These are phyloP conservation scores for Esox masquinongy DNA, from an alignment of 2,797 vertebrate genomes.

Conservation along the genomic window DNA sequence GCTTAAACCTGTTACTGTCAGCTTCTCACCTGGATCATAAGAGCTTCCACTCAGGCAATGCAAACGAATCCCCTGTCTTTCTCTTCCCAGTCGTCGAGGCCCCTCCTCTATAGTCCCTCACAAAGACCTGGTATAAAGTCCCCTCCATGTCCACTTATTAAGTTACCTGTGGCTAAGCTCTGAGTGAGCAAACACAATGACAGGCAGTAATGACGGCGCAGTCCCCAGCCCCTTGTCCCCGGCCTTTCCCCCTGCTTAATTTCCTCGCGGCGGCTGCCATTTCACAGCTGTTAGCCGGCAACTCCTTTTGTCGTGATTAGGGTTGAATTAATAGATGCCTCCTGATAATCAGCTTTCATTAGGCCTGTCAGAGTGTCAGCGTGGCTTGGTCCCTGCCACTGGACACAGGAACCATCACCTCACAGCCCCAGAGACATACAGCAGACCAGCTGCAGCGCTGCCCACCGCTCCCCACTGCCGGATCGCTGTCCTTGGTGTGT, in stretches of 20 bases:
- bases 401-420: constrained; percentile 68
- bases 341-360: constrained; percentile 82
- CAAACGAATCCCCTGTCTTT: constrained; percentile 75
- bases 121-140: constrained; percentile 66
- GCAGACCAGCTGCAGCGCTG: constrained; percentile 29
- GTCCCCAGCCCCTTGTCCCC: constrained; percentile 72
- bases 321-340: constrained; percentile 79
- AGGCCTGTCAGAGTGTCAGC: constrained; percentile 72
- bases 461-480: constrained; percentile 49
- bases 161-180: constrained; percentile 80
- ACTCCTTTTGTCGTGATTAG: constrained; percentile 81
- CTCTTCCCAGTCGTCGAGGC: constrained; percentile 61
- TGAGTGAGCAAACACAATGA: constrained; percentile 72
- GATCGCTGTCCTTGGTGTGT: constrained; percentile 64
- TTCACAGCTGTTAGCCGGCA: constrained; percentile 83
- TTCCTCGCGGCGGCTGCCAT: constrained; percentile 79
- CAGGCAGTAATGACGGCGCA: constrained; percentile 71
- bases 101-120: constrained; percentile 60
- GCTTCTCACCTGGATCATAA: constrained; percentile 81
- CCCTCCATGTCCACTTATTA: constrained; percentile 71
- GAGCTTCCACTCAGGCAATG: constrained; percentile 65
- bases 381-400: constrained; percentile 53
- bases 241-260: constrained; percentile 75
- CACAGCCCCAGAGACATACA: constrained; percentile 10
- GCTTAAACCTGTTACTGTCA: constrained; percentile 81